Evolutionary conservation across 2,113 vertebrate species (phyloP).

Genomic region (Ageneiosus marmoratus): DNA sequence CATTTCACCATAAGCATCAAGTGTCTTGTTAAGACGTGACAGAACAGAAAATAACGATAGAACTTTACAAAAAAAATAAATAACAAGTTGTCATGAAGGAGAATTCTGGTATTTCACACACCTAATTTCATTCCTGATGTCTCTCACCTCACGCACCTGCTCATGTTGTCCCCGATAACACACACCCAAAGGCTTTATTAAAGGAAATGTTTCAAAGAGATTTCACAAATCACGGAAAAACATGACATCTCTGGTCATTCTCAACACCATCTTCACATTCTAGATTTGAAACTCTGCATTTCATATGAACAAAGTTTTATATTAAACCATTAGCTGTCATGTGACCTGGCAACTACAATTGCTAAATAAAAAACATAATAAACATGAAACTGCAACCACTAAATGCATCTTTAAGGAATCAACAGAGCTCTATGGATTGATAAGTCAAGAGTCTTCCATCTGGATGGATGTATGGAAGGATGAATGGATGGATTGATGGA

Average conservation of each 20-base stretch:
- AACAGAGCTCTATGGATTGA: background rate
- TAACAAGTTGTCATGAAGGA: background rate
- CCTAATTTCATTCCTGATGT: slow-evolving; percentile 16
- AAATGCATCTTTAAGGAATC: background rate
- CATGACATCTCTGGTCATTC: background rate
- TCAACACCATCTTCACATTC: background rate
- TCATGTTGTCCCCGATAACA: background rate
- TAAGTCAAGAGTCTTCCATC: background rate
- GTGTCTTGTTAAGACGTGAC: background rate
- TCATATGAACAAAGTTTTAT: background rate
- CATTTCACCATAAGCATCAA: background rate
- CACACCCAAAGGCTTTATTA: background rate
- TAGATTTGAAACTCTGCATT: background rate
- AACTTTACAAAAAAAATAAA: background rate
- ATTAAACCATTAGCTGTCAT: background rate
- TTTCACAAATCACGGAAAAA: background rate
- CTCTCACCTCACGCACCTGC: slow-evolving; percentile 1
- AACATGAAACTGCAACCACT: background rate
- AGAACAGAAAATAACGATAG: background rate
- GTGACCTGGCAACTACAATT: background rate
- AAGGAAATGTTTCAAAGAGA: background rate
- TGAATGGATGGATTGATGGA: no score
- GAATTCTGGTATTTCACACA: background rate
- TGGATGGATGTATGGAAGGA: no score
- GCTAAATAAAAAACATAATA: background rate